Evolutionary conservation across 23 tunicate genomes (phyloP).

Genomic region (Pegea sp.): DNA sequence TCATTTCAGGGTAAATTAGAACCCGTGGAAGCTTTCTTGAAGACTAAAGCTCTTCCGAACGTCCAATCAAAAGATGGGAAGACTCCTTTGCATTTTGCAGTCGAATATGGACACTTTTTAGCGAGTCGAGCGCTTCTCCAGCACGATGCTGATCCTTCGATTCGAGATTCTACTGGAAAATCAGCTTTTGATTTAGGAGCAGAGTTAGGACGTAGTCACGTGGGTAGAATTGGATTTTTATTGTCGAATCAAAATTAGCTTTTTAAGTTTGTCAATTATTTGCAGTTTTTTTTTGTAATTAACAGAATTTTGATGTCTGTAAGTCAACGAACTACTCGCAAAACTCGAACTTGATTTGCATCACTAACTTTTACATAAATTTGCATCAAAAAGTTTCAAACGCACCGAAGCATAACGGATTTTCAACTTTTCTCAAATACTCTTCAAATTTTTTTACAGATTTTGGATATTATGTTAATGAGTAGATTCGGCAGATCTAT

Average conservation of each 20-base stretch:
- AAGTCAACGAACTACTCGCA: too few species aligned
- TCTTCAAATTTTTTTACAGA: too few species aligned
- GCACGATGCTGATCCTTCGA: not conserved
- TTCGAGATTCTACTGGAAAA: not conserved
- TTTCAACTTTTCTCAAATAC: too few species aligned
- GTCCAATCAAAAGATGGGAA: not conserved
- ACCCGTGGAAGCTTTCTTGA: not conserved
- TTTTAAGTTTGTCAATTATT: too few species aligned
- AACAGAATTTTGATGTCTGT: too few species aligned
- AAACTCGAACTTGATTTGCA: too few species aligned
- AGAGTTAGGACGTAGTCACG: not conserved
- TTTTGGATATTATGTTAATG: not conserved
- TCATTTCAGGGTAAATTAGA: not conserved
- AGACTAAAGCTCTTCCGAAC: not conserved
- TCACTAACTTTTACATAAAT: too few species aligned
- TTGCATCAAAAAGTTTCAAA: too few species aligned
- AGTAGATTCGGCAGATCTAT: not conserved
- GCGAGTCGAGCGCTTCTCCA: not conserved
- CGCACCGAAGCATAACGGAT: too few species aligned
- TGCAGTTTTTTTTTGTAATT: too few species aligned
- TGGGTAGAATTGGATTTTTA: too few species aligned
- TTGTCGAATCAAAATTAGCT: too few species aligned
- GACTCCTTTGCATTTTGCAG: not conserved
- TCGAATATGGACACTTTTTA: not conserved
- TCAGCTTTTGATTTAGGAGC: not conserved